Evolutionary conservation across 2,797 vertebrate genomes (phyloP).

Genomic region (Pteronotus mesoamericanus): DNA sequence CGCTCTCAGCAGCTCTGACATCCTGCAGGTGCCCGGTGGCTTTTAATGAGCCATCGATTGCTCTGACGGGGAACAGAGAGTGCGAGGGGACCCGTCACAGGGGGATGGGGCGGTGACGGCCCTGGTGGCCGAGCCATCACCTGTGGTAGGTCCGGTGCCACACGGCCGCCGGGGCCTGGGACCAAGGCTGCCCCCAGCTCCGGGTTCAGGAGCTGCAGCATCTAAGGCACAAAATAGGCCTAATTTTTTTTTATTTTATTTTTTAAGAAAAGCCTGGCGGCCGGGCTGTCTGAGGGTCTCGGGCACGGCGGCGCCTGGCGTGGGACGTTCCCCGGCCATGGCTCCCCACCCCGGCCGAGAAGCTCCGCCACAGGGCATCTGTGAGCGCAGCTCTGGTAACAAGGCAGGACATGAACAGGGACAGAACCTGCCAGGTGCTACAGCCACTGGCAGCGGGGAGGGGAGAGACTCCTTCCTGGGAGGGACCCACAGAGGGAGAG

Average conservation of each 20-base stretch:
- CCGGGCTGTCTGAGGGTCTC: fast-evolving
- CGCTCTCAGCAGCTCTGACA: neutral
- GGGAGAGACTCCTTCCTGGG: no score
- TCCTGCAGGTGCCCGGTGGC: no score
- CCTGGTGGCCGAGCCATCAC: neutral
- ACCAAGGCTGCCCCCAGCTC: neutral
- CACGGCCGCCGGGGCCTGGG: neutral
- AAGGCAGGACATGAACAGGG: no score
- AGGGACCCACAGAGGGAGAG: no score
- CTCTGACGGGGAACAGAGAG: neutral
- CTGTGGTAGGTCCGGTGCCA: neutral
- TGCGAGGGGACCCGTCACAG: neutral
- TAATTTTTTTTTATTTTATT: neutral
- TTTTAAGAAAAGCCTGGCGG: neutral
- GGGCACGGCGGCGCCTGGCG: fast-evolving
- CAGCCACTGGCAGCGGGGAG: no score
- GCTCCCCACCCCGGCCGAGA: neutral
- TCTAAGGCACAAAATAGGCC: neutral
- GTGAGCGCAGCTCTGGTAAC: neutral
- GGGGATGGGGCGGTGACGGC: fast-evolving
- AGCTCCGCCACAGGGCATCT: neutral
- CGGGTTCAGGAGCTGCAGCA: no score
- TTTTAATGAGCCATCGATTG: no score
- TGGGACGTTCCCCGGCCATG: fast-evolving
- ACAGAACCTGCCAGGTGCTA: no score